phyloP scores from a whole-genome alignment of 2,888 invertebrate species.

The Alloscopus bannaensis region DNA sequence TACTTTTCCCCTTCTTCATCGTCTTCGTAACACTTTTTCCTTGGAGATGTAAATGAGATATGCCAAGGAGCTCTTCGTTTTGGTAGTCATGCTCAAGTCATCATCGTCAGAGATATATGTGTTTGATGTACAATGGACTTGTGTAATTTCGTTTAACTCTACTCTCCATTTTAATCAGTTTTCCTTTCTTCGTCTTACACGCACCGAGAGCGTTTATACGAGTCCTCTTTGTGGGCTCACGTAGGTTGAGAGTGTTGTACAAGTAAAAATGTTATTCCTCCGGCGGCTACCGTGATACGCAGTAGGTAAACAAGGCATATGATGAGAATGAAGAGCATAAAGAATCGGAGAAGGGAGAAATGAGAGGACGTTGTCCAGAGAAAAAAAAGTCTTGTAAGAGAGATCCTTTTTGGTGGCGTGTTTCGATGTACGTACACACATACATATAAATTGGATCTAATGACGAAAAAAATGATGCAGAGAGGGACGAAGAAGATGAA shows the following conservation, averaged over 20 bases:
- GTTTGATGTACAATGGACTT: conserved; percentile 27
- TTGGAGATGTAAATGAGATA: too few relatives aligned
- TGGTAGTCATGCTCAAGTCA: too few relatives aligned
- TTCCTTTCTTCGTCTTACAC: conserved; percentile 9
- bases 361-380: conserved; percentile 42
- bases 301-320: conserved; percentile 11
- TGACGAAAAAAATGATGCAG: too few relatives aligned
- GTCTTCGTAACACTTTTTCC: too few relatives aligned
- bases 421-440: too few relatives aligned
- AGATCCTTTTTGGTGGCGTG: conserved; percentile 6
- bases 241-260: conserved; percentile 1
- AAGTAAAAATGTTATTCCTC: conserved; percentile 54
- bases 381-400: too few relatives aligned
- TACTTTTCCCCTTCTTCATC: too few relatives aligned
- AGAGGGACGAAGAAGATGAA: conserved; percentile 6
- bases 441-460: too few relatives aligned
- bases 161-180: conserved; percentile 50
- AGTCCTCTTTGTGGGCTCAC: too few relatives aligned
- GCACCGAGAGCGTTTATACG: neutral
- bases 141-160: conserved; percentile 57
- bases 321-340: conserved; percentile 6
- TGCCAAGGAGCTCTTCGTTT: too few relatives aligned
- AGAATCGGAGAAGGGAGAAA: neutral
- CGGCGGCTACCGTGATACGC: conserved; percentile 60
- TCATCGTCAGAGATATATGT: too few relatives aligned